These are phyloP conservation scores for Octodon degus DNA, from an alignment of 2,113 vertebrate species.

Conservation along the genomic window DNA sequence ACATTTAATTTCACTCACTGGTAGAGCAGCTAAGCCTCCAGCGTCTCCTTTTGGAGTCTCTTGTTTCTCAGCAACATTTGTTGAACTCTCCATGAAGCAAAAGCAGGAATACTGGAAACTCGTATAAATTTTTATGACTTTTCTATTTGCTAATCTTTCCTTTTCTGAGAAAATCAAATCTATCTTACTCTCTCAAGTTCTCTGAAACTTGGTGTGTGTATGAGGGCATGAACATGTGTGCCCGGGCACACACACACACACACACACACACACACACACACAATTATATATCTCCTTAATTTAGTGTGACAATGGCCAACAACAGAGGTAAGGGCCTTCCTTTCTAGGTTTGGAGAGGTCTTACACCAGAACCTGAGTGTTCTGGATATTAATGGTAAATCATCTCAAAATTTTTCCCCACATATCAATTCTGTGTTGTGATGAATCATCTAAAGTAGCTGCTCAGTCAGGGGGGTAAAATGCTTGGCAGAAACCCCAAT, in stretches of 20 bases:
- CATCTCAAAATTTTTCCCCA: rapidly evolving
- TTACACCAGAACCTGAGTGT: neutral
- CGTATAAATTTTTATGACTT: neutral
- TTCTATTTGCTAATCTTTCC: neutral
- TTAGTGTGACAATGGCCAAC: neutral
- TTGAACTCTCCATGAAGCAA: neutral
- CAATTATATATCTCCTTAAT: neutral
- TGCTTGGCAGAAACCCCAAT: neutral
- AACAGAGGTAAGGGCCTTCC: neutral
- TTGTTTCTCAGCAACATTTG: neutral
- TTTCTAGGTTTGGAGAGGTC: neutral
- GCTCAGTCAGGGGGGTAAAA: neutral
- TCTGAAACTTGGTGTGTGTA: neutral
- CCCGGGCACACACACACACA: neutral
- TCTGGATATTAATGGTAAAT: neutral
- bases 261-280: neutral
- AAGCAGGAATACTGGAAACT: neutral
- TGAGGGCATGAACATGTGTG: neutral
- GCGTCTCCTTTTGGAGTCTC: neutral
- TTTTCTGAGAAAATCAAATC: neutral
- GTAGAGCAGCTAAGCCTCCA: neutral
- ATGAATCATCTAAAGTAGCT: neutral
- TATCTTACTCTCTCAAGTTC: neutral
- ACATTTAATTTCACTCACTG: neutral
- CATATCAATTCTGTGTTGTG: neutral